Evolutionary conservation across 2,888 invertebrate species (phyloP).

Genomic region (Monopis laevigella): DNA sequence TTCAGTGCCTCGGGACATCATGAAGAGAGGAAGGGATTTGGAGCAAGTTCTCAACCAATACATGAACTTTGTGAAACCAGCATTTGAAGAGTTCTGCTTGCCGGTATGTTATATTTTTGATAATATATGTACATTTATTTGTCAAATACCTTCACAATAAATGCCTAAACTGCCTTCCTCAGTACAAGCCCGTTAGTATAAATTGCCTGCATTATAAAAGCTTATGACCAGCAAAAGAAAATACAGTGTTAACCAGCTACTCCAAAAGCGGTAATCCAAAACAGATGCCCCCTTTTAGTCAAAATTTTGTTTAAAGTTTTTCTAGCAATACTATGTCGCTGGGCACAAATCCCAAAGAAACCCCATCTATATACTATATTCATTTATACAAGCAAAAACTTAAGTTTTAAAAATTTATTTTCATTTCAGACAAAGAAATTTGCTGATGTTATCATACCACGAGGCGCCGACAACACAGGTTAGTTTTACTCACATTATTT

Average conservation of each 20-base stretch:
- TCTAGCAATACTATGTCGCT: no score
- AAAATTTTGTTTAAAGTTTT: no score
- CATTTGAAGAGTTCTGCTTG: slow-evolving; percentile 98
- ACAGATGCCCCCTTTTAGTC: no score
- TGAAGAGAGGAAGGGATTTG: slow-evolving; percentile 92
- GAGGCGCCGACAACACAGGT: slow-evolving; percentile 98
- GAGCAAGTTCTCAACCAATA: slow-evolving; percentile 96
- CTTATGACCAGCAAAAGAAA: no score
- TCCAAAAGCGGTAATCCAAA: no score
- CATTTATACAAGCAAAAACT: no score
- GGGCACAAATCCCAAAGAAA: no score
- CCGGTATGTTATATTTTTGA: slow-evolving; percentile 73
- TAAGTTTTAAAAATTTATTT: no score
- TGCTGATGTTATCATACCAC: slow-evolving; percentile 98
- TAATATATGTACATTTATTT: background rate
- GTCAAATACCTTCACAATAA: background rate
- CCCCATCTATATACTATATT: no score
- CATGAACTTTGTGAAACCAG: slow-evolving; percentile 98
- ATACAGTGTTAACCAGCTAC: no score
- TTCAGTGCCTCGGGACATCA: slow-evolving; percentile 94
- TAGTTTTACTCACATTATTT: slow-evolving; percentile 34
- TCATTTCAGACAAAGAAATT: slow-evolving; percentile 92
- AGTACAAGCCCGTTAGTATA: no score
- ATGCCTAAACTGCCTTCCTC: background rate
- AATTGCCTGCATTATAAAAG: no score